Evolutionary conservation across 64 coral and sea anemone species (phyloP), one percentile per base, ranked within the genome.

Genomic region (Porites australiensis): DNA sequence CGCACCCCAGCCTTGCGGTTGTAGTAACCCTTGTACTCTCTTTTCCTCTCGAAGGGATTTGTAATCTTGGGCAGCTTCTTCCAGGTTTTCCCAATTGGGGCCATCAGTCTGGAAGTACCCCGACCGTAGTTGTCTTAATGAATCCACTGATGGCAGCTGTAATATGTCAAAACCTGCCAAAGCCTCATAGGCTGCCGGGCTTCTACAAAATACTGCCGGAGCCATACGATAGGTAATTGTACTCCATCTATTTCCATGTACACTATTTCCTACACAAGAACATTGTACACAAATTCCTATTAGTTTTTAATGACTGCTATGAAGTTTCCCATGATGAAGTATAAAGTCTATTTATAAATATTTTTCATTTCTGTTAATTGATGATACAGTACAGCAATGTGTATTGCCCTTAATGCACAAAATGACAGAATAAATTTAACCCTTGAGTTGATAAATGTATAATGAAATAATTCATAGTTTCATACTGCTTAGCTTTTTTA

Each of bases 121-220:
- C 23, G 75, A 78, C n/a, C 50, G 55, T 19, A 78, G 77, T 10
- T 89, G 87, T 73, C 64, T 89, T 69, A 89, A 14, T 6, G 87
- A 89, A 22, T 58, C 47, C 23, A 45, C 22, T 16, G 88, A 90
- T 79, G 88, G 88, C 80, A 90, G 8, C 21, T 90, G 63, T n/a
- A 90, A 67, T 20, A 79, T 79, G 13, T 62, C 43, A 21, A 79
- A 90, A 44, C 88, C 77, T 63, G 57, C 15, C 12, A 89, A 53
- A 20, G 87, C 70, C 66, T 89, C 66, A 51, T 79, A 90, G 45
- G 88, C 88, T 90, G 88, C 23, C 15, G 67, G 84, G 55, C 84
- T 87, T 57, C 84, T 50, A 15, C 55, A 65, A 61, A 79, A 90
- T n/a, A 90, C 61, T 27, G 73, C 88, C 5, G 79, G 71, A 37